phyloP scores from a whole-genome alignment of 1,140 invertebrate species.

The Aleiodes sp. region DNA sequence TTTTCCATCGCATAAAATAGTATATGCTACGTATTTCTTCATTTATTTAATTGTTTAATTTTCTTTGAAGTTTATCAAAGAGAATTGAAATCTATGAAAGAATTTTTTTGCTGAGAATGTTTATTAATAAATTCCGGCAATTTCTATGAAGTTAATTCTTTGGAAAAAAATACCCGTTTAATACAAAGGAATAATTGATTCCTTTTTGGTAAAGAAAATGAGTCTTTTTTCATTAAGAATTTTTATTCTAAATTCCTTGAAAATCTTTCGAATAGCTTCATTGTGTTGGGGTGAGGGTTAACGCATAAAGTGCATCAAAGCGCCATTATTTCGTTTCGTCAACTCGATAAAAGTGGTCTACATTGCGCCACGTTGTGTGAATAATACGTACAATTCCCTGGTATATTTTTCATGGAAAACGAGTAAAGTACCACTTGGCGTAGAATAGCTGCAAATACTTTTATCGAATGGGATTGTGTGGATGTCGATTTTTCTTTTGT shows the following conservation, averaged over 20 bases:
- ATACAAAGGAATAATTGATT: no score
- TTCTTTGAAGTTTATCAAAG: no score
- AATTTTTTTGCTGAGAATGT: no score
- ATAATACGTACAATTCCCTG: constrained; percentile 5
- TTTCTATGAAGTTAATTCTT: no score
- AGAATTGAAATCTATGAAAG: no score
- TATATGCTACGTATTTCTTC: no score
- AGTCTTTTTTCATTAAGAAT: no score
- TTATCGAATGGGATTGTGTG: constrained; percentile 1
- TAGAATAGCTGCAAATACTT: not conserved
- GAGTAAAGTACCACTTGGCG: not conserved
- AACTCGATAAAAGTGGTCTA: constrained; percentile 28
- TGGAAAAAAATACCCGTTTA: no score
- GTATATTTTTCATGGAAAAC: constrained; percentile 11
- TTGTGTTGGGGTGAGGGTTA: not conserved
- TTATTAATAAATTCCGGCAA: no score
- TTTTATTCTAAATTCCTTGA: not conserved
- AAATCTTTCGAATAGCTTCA: not conserved
- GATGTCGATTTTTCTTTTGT: not conserved
- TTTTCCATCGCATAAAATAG: no score
- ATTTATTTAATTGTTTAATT: no score
- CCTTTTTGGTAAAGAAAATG: no score
- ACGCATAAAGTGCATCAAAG: constrained; percentile 28
- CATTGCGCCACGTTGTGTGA: not conserved
- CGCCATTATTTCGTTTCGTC: constrained; percentile 30